Evolutionary conservation across 1,140 invertebrate genomes (phyloP).

Genomic region (Drosophila erecta): DNA sequence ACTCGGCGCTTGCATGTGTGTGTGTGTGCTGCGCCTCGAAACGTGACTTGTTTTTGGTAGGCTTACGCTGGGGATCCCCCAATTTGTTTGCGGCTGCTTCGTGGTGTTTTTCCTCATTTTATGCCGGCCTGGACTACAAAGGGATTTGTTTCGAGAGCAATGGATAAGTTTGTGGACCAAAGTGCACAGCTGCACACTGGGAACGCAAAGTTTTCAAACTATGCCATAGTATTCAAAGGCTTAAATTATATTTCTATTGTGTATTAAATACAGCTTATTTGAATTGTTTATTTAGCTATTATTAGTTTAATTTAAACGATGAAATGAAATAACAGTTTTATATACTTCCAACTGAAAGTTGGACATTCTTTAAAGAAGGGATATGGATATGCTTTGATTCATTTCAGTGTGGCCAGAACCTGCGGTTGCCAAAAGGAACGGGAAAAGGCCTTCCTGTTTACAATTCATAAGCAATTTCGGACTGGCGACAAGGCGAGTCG

Average conservation of each 20-base stretch:
- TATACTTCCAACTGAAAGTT: too few relatives aligned
- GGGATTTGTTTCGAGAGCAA: constrained; percentile 5
- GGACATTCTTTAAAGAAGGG: too few relatives aligned
- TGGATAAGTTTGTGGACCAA: constrained; percentile 2
- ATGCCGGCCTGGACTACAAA: constrained; percentile 1
- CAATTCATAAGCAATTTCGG: constrained; percentile 59
- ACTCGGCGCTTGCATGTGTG: constrained; percentile 38
- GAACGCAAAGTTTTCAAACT: not conserved
- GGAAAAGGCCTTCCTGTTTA: constrained; percentile 36
- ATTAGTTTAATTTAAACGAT: too few relatives aligned
- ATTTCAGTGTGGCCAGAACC: too few relatives aligned
- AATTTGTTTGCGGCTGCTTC: constrained; percentile 41
- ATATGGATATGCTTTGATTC: not conserved
- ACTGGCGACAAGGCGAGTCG: constrained; percentile 15
- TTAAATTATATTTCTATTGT: too few relatives aligned
- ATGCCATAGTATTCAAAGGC: too few relatives aligned
- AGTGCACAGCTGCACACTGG: constrained; percentile 7
- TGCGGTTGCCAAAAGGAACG: constrained; percentile 1
- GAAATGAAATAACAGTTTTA: not conserved
- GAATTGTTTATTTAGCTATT: too few relatives aligned
- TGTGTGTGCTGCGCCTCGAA: constrained; percentile 54
- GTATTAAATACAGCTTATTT: too few relatives aligned
- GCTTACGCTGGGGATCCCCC: constrained; percentile 46
- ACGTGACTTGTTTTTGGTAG: constrained; percentile 76
- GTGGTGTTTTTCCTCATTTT: constrained; percentile 6